Percentiles rank a stretch among this genome's conserved stretches.
These are phyloP conservation scores for Romanogobio albipinnatus DNA, from an alignment of 2,113 vertebrate genomes.

Conservation along the genomic window DNA sequence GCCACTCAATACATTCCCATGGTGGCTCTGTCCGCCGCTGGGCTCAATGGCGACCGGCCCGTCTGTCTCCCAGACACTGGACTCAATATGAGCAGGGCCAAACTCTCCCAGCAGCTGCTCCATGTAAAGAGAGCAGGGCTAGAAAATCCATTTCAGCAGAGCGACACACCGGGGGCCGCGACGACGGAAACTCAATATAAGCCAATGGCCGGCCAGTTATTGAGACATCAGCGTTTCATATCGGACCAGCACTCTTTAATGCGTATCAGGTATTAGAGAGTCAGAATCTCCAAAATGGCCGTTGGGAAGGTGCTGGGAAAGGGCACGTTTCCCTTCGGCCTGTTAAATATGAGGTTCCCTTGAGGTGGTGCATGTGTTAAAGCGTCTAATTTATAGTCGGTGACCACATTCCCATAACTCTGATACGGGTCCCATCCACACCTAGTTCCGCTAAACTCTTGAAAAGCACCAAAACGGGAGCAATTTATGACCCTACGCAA, in stretches of 20 bases:
- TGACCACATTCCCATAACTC: slow-evolving; percentile 18
- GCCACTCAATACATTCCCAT: slow-evolving; percentile 31
- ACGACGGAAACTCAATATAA: slow-evolving; percentile 51
- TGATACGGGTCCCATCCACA: slow-evolving; percentile 11
- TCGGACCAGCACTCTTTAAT: slow-evolving; percentile 11
- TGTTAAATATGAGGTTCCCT: background rate
- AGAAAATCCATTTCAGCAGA: slow-evolving; percentile 57
- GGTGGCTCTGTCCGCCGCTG: slow-evolving; percentile 34
- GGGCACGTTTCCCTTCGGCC: background rate
- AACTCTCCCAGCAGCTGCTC: slow-evolving; percentile 36
- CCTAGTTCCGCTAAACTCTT: slow-evolving; percentile 17
- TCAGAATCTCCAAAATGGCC: slow-evolving; percentile 24
- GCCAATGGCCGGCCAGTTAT: slow-evolving; percentile 37
- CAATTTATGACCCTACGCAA: slow-evolving; percentile 49
- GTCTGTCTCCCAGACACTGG: slow-evolving; percentile 52
- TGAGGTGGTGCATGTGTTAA: background rate
- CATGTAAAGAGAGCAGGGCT: slow-evolving; percentile 46
- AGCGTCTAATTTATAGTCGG: slow-evolving; percentile 9
- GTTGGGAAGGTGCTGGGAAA: background rate
- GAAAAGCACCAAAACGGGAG: background rate
- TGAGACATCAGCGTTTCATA: slow-evolving; percentile 52
- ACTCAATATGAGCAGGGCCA: slow-evolving; percentile 52
- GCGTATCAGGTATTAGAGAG: slow-evolving; percentile 25
- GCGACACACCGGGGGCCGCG: slow-evolving; percentile 37
- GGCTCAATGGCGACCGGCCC: slow-evolving; percentile 52